Evolutionary conservation across 1,140 invertebrate genomes (phyloP).

Genomic region (Radopholus similis): DNA sequence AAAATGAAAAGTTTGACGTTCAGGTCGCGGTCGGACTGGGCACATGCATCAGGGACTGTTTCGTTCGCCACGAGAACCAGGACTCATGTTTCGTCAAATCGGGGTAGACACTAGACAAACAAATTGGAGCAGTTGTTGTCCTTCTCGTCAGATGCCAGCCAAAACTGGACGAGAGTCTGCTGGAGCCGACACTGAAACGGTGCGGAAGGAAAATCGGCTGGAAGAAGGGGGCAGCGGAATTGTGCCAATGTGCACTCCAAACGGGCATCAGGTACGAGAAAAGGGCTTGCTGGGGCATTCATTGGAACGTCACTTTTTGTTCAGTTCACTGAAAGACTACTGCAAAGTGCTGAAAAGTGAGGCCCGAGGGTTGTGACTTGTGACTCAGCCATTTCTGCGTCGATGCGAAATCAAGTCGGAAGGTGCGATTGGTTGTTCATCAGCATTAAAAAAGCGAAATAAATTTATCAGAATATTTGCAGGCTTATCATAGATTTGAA

Average conservation of each 20-base stretch:
- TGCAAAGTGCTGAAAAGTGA: too few species aligned
- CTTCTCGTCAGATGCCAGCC: neutral
- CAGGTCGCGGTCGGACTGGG: neutral
- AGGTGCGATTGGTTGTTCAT: too few species aligned
- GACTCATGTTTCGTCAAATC: neutral
- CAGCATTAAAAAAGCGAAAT: too few species aligned
- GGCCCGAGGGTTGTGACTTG: too few species aligned
- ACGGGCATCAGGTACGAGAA: neutral
- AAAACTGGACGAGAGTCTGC: neutral
- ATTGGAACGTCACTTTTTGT: too few species aligned
- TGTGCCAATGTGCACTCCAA: neutral
- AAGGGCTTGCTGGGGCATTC: too few species aligned
- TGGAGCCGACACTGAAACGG: neutral
- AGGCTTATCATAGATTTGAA: too few species aligned
- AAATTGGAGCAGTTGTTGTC: neutral
- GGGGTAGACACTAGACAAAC: neutral
- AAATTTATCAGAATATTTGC: too few species aligned
- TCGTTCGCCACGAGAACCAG: neutral
- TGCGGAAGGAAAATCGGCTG: neutral
- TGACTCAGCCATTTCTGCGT: too few species aligned
- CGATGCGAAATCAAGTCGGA: too few species aligned
- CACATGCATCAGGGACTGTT: neutral
- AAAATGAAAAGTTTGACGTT: neutral
- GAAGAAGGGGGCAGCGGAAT: neutral
- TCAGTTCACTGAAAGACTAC: too few species aligned